A percentile compares a stretch with the other conserved stretches of the same genome.
Evolutionary conservation across 2,797 vertebrate genomes (phyloP).

Genomic region (Prunella strophiata): DNA sequence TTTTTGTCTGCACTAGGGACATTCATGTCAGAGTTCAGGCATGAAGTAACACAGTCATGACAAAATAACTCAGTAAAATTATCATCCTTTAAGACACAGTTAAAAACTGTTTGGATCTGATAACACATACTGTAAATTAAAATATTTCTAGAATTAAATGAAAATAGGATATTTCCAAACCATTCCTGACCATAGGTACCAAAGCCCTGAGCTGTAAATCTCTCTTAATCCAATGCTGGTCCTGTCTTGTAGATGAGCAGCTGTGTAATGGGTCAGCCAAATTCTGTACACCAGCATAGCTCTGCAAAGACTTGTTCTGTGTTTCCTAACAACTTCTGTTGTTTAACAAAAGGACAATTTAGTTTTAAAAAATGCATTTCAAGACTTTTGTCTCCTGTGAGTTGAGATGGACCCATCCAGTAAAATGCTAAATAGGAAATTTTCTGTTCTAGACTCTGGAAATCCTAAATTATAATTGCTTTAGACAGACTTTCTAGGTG

Average conservation of each 20-base stretch:
- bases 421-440: background rate
- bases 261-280: background rate
- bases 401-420: background rate
- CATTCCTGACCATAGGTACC: background rate
- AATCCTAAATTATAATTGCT: background rate
- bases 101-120: background rate
- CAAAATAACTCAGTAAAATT: background rate
- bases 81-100: background rate
- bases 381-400: background rate
- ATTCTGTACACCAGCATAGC: background rate
- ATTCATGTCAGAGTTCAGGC: background rate
- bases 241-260: accelerated
- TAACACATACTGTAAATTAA: background rate
- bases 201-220: background rate
- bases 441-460: background rate
- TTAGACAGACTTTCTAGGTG: background rate
- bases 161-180: background rate
- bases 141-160: background rate
- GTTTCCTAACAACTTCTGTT: background rate
- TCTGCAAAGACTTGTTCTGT: background rate
- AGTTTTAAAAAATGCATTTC: background rate
- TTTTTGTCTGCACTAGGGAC: background rate
- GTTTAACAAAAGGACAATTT: background rate
- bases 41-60: accelerated
- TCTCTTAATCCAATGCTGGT: background rate